Percentiles rank a stretch among this genome's conserved stretches.
phyloP scores from a whole-genome alignment of 2,113 vertebrate genomes.

The Aramus guarauna region DNA sequence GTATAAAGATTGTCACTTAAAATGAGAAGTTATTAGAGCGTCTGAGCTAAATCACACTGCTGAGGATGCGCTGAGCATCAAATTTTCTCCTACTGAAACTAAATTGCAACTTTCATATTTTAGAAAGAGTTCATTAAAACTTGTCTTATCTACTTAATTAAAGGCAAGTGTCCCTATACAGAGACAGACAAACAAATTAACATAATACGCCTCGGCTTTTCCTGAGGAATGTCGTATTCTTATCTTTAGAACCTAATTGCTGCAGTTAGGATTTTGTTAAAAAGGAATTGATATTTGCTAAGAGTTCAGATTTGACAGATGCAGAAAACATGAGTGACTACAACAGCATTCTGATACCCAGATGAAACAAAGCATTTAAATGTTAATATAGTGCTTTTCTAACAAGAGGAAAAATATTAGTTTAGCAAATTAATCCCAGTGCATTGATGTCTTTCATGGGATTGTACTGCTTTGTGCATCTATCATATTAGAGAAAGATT shows the following conservation, averaged over 20 bases:
- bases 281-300: neutral
- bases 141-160: conserved; percentile 37
- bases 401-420: neutral
- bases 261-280: conserved; percentile 32
- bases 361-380: conserved; percentile 19
- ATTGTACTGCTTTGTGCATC: conserved; percentile 8
- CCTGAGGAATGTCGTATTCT: neutral
- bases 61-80: neutral
- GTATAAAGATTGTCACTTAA: neutral
- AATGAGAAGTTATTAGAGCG: neutral
- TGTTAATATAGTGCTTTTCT: neutral
- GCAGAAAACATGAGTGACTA: neutral
- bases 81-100: neutral
- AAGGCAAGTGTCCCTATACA: neutral
- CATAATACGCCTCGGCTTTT: neutral
- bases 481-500: neutral
- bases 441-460: neutral
- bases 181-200: conserved; percentile 24
- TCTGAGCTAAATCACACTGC: neutral
- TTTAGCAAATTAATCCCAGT: neutral
- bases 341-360: neutral
- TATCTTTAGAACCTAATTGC: conserved; percentile 41
- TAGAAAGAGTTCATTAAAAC: conserved; percentile 8
- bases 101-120: neutral
- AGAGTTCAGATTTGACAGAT: neutral